A percentile compares a stretch with the other conserved stretches of the same genome.
These are phyloP conservation scores for Spheniscus mendiculus DNA, from an alignment of 2,113 vertebrate species.

Conservation along the genomic window DNA sequence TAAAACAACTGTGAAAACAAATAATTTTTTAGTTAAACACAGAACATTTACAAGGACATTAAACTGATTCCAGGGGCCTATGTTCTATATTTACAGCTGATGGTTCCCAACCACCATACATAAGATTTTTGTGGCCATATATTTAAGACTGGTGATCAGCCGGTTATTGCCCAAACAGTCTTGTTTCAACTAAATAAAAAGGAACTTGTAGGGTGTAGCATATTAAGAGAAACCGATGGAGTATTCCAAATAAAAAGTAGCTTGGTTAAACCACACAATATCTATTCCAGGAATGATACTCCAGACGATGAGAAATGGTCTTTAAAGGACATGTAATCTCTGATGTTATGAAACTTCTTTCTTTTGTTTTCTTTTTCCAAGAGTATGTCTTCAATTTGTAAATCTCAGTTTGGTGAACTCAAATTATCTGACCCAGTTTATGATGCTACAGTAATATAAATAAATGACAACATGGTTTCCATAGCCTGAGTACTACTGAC, in stretches of 20 bases:
- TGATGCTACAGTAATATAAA: background rate
- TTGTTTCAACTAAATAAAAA: background rate
- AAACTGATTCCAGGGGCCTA: background rate
- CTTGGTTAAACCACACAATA: background rate
- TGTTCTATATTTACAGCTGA: background rate
- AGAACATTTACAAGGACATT: background rate
- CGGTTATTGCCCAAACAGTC: background rate
- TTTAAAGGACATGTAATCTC: background rate
- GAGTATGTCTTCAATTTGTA: background rate
- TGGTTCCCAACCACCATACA: background rate
- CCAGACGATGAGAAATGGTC: background rate
- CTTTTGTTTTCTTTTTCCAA: background rate
- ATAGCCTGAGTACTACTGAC: background rate
- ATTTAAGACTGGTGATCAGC: background rate
- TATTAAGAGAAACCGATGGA: background rate
- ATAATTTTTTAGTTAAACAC: background rate
- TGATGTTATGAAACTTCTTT: background rate
- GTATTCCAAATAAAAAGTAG: background rate
- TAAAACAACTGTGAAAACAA: background rate
- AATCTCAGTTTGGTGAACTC: background rate
- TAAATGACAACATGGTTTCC: constrained; percentile 3
- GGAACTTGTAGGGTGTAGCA: background rate
- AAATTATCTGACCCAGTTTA: background rate
- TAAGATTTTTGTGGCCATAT: background rate
- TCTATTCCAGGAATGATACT: background rate